Evolutionary conservation across 2,888 invertebrate species (phyloP).

Genomic region (Lasioglossum marginatum): DNA sequence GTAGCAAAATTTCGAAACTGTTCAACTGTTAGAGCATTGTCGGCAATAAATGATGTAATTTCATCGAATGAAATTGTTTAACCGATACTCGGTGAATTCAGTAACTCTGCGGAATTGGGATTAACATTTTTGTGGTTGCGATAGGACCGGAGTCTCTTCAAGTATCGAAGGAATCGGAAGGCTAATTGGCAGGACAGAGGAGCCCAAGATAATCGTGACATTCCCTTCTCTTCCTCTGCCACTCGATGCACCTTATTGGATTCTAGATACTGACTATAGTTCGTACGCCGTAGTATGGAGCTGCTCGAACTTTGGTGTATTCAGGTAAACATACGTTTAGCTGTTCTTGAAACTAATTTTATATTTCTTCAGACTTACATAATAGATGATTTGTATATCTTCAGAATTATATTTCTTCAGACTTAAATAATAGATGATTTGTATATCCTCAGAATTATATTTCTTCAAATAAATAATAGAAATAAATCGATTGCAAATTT

Average conservation of each 20-base stretch:
- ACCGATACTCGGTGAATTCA: neutral
- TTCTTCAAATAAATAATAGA: neutral
- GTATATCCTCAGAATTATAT: neutral
- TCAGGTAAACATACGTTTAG: slow-evolving; percentile 81
- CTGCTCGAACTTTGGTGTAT: slow-evolving; percentile 86
- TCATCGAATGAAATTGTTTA: neutral
- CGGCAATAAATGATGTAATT: neutral
- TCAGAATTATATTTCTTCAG: neutral
- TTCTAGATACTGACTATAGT: slow-evolving; percentile 88
- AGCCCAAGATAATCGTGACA: slow-evolving; percentile 87
- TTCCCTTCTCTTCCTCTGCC: slow-evolving; percentile 88
- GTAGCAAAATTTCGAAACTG: too few species aligned
- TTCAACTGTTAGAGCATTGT: too few species aligned
- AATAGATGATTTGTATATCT: too few species aligned
- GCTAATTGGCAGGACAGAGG: slow-evolving; percentile 85
- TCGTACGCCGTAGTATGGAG: slow-evolving; percentile 88
- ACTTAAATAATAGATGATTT: neutral
- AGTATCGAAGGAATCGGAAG: slow-evolving; percentile 87
- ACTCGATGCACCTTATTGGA: slow-evolving; percentile 87
- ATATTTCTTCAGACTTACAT: neutral
- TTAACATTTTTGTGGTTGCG: neutral
- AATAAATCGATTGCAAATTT: neutral
- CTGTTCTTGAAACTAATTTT: neutral
- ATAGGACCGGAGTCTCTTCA: slow-evolving; percentile 86
- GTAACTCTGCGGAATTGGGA: neutral